Evolutionary conservation across 2,888 invertebrate species (phyloP), one percentile per base, ranked within the genome.

Genomic region (Toxonevra muliebris): DNA sequence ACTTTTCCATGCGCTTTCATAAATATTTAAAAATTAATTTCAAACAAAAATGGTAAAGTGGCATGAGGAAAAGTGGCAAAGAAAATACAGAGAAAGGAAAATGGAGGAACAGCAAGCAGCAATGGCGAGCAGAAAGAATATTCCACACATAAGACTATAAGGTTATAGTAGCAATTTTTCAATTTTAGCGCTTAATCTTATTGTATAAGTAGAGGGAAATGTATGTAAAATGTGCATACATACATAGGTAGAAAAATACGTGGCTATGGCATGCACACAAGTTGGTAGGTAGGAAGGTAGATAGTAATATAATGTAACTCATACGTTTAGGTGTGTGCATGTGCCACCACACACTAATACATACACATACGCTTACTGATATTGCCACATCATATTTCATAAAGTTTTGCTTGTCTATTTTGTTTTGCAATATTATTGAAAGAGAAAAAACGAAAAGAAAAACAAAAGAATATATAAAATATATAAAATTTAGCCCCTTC

Each of bases 121-220:
- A 30, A 53, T 11, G 9, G 17, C n/a, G n/a, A 17, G 12, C 19
- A 53, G 53, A 53, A 53, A 5, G 12, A 53, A 17, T 17, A 15
- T 17, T 53, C 15, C 53, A 53, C 15, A 15, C 19, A 30, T 61
- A 20, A 12, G 60, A 30, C 48, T 2, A 19, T 61, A 48, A 43
- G 20, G 48, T 40, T 57, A 45, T 45, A 59, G 67, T 52, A 77
- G 76, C 75, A 70, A 78, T 78, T 79, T 78, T 78, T 78, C 78
- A 78, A 79, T 78, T 79, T 78, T 77, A 75, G 30, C 79, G 76
- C 79, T 77, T 76, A 76, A 78, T 78, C 76, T 74, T 77, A 77
- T 75, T 75, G 75, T 76, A 30, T 30, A 30, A 30, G 30, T 4
- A 30, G 30, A 30, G 30, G 30, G 30, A 30, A 30, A 30, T 30